phyloP scores from a whole-genome alignment of 2,797 vertebrate genomes.

The Phrynocephalus vlangalii region DNA sequence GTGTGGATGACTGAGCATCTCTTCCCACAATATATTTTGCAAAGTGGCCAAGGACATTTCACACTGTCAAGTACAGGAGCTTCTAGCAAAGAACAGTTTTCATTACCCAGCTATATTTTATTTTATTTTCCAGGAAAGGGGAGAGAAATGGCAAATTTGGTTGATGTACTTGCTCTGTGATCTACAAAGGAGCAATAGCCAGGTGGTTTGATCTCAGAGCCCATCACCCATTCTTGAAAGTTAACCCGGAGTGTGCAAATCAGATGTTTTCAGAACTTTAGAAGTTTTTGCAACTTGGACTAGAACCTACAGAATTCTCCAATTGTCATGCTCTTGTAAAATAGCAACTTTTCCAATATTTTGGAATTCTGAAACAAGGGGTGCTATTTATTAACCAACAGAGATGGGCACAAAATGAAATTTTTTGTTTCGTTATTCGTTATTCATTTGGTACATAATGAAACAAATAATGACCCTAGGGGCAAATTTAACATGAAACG shows the following conservation, averaged over 20 bases:
- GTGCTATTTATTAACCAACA: neutral
- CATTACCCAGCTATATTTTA: neutral
- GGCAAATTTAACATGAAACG: too few relatives aligned
- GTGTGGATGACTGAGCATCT: neutral
- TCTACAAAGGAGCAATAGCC: neutral
- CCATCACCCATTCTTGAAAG: neutral
- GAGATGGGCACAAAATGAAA: too few relatives aligned
- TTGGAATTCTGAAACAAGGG: neutral
- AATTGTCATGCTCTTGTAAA: too few relatives aligned
- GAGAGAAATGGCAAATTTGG: slow-evolving; percentile 5
- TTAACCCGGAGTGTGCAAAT: too few relatives aligned
- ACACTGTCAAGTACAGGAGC: neutral
- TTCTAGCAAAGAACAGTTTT: slow-evolving; percentile 20
- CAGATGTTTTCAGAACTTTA: too few relatives aligned
- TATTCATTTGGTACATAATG: too few relatives aligned
- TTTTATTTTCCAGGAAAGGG: neutral
- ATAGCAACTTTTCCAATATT: too few relatives aligned
- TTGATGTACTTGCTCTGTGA: slow-evolving; percentile 16
- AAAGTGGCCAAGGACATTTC: slow-evolving; percentile 38
- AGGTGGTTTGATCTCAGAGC: slow-evolving; percentile 31
- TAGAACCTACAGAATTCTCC: too few relatives aligned
- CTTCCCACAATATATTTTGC: neutral
- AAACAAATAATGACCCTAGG: too few relatives aligned
- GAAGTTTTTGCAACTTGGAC: too few relatives aligned
- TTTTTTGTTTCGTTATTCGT: too few relatives aligned